phyloP scores from a whole-genome alignment of 2,113 vertebrate species.

The Neotoma lepida region DNA sequence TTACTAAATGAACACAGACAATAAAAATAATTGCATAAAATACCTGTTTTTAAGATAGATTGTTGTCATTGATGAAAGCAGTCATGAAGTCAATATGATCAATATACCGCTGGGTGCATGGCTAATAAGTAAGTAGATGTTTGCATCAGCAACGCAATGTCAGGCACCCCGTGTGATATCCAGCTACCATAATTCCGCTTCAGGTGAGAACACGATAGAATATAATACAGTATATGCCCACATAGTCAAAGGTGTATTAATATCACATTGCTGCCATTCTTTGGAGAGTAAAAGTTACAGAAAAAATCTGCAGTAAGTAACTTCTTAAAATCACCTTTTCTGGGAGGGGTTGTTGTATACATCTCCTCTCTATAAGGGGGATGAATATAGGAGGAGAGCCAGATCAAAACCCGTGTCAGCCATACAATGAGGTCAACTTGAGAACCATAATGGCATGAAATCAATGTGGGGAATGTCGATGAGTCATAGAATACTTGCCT shows the following conservation, averaged over 20 bases:
- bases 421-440: background rate
- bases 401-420: background rate
- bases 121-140: background rate
- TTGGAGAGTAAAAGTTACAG: background rate
- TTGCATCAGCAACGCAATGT: background rate
- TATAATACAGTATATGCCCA: background rate
- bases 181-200: background rate
- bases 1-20: background rate
- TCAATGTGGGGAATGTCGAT: background rate
- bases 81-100: conserved; percentile 26
- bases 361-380: too few relatives aligned
- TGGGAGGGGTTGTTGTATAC: background rate
- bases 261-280: background rate
- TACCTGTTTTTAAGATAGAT: conserved; percentile 11
- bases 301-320: background rate
- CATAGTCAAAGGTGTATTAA: background rate
- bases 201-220: background rate
- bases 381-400: background rate
- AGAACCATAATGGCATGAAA: background rate
- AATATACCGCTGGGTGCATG: background rate
- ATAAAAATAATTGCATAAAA: conserved; percentile 53
- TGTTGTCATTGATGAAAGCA: background rate
- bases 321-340: background rate
- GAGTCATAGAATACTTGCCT: background rate
- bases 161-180: background rate